Conservation (phyloP, 2,113 vertebrate species). For the Leptobrachium leishanense region DNA sequence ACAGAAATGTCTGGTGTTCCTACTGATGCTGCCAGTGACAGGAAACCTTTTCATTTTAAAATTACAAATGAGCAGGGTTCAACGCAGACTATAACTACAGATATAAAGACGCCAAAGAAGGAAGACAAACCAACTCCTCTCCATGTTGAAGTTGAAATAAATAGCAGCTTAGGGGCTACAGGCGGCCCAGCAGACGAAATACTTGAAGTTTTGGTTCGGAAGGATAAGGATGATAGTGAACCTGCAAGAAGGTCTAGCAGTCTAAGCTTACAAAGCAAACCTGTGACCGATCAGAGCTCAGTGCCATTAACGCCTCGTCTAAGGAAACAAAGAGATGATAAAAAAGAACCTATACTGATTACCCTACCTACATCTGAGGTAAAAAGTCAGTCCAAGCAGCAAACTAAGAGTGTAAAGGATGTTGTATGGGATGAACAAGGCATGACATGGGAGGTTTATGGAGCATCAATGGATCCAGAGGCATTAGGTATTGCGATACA, state of each 20-base stretch:
- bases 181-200: accelerated
- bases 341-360: conserved; percentile 51
- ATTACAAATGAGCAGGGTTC: conserved; percentile 32
- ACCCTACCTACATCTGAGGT: conserved; percentile 58
- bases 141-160: conserved; percentile 48
- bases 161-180: not conserved
- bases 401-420: conserved; percentile 79
- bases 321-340: conserved; percentile 55
- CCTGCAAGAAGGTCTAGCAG: conserved; percentile 42
- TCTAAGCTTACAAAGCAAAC: conserved; percentile 54
- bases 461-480: conserved; percentile 90
- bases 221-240: conserved; percentile 45
- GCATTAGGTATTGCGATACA: conserved; percentile 95
- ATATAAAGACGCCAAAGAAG: conserved; percentile 48
- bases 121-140: conserved; percentile 51
- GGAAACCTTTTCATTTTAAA: conserved; percentile 48
- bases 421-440: conserved; percentile 97
- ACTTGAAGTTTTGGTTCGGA: conserved; percentile 27
- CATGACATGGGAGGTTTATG: conserved; percentile 98
- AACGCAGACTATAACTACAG: not conserved
- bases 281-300: conserved; percentile 34
- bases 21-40: conserved; percentile 38
- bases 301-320: conserved; percentile 43
- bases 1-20: not conserved
- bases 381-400: conserved; percentile 67